These are phyloP conservation scores for Microplitis deprimator DNA, from an alignment of 2,888 invertebrate genomes.

Conservation along the genomic window DNA sequence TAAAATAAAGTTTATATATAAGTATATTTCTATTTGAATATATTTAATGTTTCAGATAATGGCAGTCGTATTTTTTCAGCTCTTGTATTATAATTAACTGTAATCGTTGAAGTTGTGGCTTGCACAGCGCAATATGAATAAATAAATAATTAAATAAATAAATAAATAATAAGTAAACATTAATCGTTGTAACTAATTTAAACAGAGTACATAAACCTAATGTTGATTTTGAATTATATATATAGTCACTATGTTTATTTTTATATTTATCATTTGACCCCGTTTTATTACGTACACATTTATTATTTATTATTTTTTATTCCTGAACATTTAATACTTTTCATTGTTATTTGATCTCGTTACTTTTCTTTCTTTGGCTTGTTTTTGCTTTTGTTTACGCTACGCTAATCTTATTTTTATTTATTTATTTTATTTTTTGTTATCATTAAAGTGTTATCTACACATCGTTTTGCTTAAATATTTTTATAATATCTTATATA, in stretches of 20 bases:
- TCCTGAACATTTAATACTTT: constrained; percentile 35
- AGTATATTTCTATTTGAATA: not conserved
- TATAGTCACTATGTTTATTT: constrained; percentile 12
- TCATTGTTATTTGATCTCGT: constrained; percentile 40
- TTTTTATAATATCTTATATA: not conserved
- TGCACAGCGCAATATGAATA: not conserved
- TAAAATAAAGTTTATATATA: constrained; percentile 35
- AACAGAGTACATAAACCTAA: constrained; percentile 3
- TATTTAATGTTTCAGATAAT: not conserved
- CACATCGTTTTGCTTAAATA: not conserved
- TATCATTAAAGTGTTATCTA: not conserved
- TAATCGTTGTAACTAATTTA: not conserved
- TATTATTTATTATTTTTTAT: constrained; percentile 24
- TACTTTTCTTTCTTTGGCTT: constrained; percentile 19
- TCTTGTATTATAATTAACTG: constrained; percentile 27
- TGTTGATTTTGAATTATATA: constrained; percentile 24
- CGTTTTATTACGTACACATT: not conserved
- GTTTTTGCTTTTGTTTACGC: not conserved
- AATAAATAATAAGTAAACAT: not conserved
- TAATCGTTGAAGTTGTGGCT: not conserved
- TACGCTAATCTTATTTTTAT: not conserved
- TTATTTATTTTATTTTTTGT: not conserved
- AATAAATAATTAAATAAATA: not conserved
- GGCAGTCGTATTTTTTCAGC: not conserved
- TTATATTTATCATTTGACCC: constrained; percentile 4